Evolutionary conservation across 2,113 vertebrate species (phyloP).

Genomic region (Coracopsis vasa): DNA sequence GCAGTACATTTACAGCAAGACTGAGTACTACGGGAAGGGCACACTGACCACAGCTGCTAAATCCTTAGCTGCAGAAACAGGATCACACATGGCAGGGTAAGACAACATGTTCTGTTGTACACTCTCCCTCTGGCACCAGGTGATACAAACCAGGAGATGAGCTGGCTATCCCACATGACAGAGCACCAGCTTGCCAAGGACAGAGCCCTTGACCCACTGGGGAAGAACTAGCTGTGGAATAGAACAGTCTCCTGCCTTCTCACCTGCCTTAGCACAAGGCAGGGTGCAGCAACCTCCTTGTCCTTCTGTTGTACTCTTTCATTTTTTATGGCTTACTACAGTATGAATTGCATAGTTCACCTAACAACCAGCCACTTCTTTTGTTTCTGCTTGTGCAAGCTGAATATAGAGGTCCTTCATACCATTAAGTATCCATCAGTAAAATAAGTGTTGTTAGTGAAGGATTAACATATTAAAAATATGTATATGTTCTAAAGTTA

Average conservation of each 20-base stretch:
- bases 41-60: not conserved
- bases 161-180: not conserved
- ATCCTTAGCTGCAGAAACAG: not conserved
- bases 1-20: not conserved
- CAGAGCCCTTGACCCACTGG: not conserved
- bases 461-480: constrained; percentile 36
- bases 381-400: not conserved
- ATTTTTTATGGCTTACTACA: not conserved
- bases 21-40: not conserved
- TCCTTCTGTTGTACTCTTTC: not conserved
- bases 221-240: not conserved
- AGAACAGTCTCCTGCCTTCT: not conserved
- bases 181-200: not conserved
- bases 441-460: not conserved
- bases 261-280: not conserved
- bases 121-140: fast-evolving
- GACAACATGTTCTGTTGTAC: not conserved
- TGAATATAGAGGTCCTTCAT: not conserved
- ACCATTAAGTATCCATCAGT: not conserved
- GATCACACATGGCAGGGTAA: not conserved
- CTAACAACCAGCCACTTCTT: not conserved
- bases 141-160: not conserved
- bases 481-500: not conserved
- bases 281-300: not conserved
- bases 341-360: not conserved